Evolutionary conservation across 2,888 invertebrate genomes (phyloP), one percentile per base, ranked within the genome.

Genomic region (Spilosoma lubricipeda): DNA sequence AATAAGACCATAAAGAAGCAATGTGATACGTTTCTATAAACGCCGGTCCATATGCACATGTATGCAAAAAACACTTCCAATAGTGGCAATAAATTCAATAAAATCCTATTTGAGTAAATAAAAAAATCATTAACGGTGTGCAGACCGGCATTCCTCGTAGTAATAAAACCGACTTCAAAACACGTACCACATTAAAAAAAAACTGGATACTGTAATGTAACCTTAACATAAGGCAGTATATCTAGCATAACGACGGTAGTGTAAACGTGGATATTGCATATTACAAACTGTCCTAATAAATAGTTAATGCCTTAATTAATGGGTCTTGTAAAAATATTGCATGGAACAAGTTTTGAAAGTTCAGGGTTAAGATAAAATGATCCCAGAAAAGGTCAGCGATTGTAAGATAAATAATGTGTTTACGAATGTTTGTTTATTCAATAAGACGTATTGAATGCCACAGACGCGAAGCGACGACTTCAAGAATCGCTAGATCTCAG

Each of bases 321-420:
- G 63, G 15, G 15, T 30, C 30, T 63, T 30, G 63, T 30, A 63
- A 30, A 63, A 63, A 15, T 18, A 30, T 30, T 63, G 63, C 63
- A 63, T 18, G 30, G 56, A 59, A 4, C 56, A 59, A 27, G 63
- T 63, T 63, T 59, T 30, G 15, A 63, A 63, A 63, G 63, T 63
- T 63, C 63, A 63, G 18, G 63, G 63, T 30, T 63, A 63, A 63
- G 15, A 27, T 59, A 27, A 59, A 63, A 63, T 63, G 30, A 30
- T 63, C 30, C 63, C 27, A 30, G 63, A 63, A 63, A 63, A 63
- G 63, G 63, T 63, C 63, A 63, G 63, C 30, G 63, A 30, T 63
- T 15, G 63, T 63, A 11, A 30, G 30, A 30, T 63, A 30, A 30
- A 30, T 59, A 30, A 63, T 15, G 63, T 15, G 30, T 63, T 30